Percentiles rank a stretch among this genome's conserved stretches.
Evolutionary conservation across 2,888 invertebrate genomes (phyloP).

Genomic region (Dyspetes luteomarginatus): DNA sequence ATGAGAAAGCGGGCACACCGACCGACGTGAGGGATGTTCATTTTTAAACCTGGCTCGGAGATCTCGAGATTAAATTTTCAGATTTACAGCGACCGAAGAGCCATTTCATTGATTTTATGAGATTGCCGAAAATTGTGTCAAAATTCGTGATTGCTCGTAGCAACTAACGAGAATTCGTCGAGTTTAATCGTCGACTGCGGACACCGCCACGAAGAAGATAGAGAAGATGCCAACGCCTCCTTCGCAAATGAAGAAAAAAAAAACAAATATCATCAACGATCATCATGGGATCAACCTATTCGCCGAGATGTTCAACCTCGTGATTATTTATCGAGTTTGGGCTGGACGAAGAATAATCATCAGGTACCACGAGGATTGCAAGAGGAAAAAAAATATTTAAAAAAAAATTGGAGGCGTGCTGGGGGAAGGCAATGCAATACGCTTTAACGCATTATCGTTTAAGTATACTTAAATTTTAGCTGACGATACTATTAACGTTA

Average conservation of each 20-base stretch:
- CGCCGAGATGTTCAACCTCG: slow-evolving; percentile 40
- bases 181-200: not conserved
- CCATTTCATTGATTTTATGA: no score
- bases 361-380: slow-evolving; percentile 23
- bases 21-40: slow-evolving; percentile 94
- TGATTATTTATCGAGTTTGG: not conserved
- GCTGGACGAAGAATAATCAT: not conserved
- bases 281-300: not conserved
- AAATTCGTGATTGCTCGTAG: no score
- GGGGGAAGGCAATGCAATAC: slow-evolving; percentile 90
- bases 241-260: not conserved
- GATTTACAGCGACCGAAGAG: no score
- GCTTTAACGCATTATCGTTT: slow-evolving; percentile 85
- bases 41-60: slow-evolving; percentile 85
- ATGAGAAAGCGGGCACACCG: slow-evolving; percentile 91
- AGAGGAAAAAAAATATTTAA: not conserved
- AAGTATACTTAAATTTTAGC: slow-evolving; percentile 78
- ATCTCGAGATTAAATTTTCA: slow-evolving; percentile 6
- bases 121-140: no score
- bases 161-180: slow-evolving; percentile 3
- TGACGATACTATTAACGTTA: slow-evolving; percentile 61
- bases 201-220: slow-evolving; percentile 8
- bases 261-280: not conserved
- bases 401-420: slow-evolving; percentile 79
- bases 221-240: slow-evolving; percentile 45